Base-by-base conservation (phyloP, 2,797 vertebrate genomes). In the Poecilia gillii region DNA sequence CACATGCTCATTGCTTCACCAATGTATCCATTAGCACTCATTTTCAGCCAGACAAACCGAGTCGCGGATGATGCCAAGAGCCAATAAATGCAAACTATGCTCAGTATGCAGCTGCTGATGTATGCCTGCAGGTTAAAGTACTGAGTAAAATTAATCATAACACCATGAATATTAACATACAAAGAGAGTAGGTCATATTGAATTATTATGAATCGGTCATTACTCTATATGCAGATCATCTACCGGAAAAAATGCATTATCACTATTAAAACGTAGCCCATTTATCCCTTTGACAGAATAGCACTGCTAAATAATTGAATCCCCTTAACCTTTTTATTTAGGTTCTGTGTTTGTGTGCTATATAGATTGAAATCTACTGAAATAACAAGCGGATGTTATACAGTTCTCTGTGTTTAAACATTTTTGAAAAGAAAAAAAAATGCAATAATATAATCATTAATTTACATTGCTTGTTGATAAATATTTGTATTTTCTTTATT, bases 61-160 rank as follows among this genome's bases (percentile, higher is more conserved):
- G 92, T 90, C 91, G 82, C 90, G 84, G 83, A 84, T 80, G 89
- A 88, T 82, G 88, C 88, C 79, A 78, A 78, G 72, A 88, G 81
- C 76, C 87, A 85, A 90, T 87, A 91, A 94, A 91, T 85, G 86
- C 64, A 88, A 89, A 80, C 66, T 53, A 86, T 68, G 86, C 86
- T 87, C 89, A 88, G 85, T 82, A 74, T 84, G 90, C 84, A 82
- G 87, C 90, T 81, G n/a, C 76, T 87, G 84, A 89, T 84, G 92
- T 86, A 88, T 81, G 88, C 88, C 90, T 73, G 82, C 90, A 84
- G 85, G 85, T 87, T 84, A 90, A 87, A 87, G 84, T 84, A 93
- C 28, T 87, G 87, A 89, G 80, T 90, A 81, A 94, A 92, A 95
- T 95, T 94, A 93, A 95, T 96, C 93, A 94, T 90, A 93, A 92